Evolutionary conservation across 2,797 vertebrate genomes (phyloP).

Genomic region (Enteromius argenteus): DNA sequence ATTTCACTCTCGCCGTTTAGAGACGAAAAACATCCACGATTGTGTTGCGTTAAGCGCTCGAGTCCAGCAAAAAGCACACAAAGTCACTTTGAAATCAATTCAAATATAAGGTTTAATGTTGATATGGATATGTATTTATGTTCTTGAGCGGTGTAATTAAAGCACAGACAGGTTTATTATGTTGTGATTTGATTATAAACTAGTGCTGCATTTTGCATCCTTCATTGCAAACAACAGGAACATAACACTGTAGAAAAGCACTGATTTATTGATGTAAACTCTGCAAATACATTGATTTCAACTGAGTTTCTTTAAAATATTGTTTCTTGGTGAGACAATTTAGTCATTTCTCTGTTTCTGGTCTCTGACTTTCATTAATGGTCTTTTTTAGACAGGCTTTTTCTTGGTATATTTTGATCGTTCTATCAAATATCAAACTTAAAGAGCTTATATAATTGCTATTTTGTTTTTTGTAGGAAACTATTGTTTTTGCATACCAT

Average conservation of each 20-base stretch:
- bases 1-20: neutral
- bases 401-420: neutral
- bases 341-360: too few species aligned
- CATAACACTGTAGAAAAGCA: neutral
- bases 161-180: neutral
- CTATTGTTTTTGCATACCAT: neutral
- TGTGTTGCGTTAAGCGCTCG: neutral
- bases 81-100: neutral
- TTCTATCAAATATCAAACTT: neutral
- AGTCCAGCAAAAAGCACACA: neutral
- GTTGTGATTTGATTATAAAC: neutral
- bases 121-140: neutral
- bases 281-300: neutral
- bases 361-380: neutral
- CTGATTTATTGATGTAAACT: neutral
- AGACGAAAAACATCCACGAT: neutral
- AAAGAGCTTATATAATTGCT: neutral
- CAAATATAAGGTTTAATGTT: neutral
- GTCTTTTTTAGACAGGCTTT: neutral
- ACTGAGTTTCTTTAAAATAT: neutral
- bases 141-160: neutral
- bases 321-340: too few species aligned
- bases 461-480: neutral
- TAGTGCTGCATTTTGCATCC: neutral
- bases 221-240: neutral